A percentile compares a stretch with the other conserved stretches of the same genome.
Conservation (phyloP, 2,888 invertebrate species). For the Tetranychus piercei region DNA sequence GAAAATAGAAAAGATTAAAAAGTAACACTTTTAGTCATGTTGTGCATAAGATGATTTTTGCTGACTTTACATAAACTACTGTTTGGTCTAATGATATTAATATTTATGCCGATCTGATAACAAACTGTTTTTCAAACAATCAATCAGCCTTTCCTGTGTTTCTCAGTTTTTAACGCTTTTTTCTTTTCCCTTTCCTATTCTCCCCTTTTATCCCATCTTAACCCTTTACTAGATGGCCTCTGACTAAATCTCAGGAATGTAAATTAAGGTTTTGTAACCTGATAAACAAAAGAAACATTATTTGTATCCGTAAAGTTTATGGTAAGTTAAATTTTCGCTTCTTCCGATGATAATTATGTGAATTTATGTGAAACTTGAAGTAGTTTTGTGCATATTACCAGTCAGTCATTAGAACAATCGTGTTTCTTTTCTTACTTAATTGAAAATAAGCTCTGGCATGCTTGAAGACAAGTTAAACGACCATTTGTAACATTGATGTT, state of each 20-base stretch:
- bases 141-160: neutral
- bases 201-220: too few relatives aligned
- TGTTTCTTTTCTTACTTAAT: too few relatives aligned
- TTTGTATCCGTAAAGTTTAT: neutral
- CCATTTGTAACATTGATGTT: neutral
- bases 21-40: neutral
- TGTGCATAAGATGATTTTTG: neutral
- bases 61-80: neutral
- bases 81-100: neutral
- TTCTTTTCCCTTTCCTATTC: neutral
- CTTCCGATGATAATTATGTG: neutral
- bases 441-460: too few relatives aligned
- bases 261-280: neutral
- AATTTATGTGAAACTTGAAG: neutral
- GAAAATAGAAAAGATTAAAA: neutral
- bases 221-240: neutral
- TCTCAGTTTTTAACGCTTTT: neutral
- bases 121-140: too few relatives aligned
- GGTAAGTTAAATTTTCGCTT: neutral
- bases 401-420: neutral
- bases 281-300: neutral
- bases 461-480: too few relatives aligned
- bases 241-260: constrained; percentile 6
- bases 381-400: neutral
- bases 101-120: too few relatives aligned